Base-by-base conservation (phyloP, 2,888 invertebrate species). In the Trachelus iudaicus region DNA sequence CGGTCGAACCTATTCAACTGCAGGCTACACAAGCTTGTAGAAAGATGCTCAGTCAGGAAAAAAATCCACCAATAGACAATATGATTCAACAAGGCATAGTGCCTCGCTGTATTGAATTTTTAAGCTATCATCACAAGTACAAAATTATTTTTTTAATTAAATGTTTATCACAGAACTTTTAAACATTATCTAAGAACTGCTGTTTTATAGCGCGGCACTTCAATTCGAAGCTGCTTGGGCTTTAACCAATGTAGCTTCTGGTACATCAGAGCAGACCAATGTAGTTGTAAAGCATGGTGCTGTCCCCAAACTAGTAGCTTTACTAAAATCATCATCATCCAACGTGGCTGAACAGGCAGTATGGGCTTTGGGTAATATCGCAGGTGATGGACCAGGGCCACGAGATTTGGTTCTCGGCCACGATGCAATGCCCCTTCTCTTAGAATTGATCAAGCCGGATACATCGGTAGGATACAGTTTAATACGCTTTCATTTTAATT, bases 191-290 rank as follows among this genome's bases (percentile, higher is more conserved):
- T 23, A 15, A 79, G 33, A 73, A 69, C 35, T 40, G 56, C 15
- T 56, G 6, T 56, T 80, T 92, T 92, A 0, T 89, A 97, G 96
- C 83, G 92, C 95, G 0, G 93, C 94, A 75, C 92, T 97, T 1
- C 97, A 99, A 91, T 99, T 99, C 92, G 99, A 99, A 92, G 96
- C 98, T 1, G 96, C 98, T 0, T 99, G 99, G 99, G 98, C 98
- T 0, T 92, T 99, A 78, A 99, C 99, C 35, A 99, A 99, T 90
- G 97, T 99, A 77, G 99, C 99, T 0, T 98, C 98, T 0, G 99
- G 99, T 12, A 97, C 97, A 0, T 95, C 96, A 0, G 96, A 96
- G 0, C 98, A 99, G 91, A 99, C 99, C 0, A 94, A 95, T 84
- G 95, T 95, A 31, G 98, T 99, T 0, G 95, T 99, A 0, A 93